Evolutionary conservation across 2,797 vertebrate species (phyloP), one percentile per base, ranked within the genome.

Genomic region (Rallus crepitans): DNA sequence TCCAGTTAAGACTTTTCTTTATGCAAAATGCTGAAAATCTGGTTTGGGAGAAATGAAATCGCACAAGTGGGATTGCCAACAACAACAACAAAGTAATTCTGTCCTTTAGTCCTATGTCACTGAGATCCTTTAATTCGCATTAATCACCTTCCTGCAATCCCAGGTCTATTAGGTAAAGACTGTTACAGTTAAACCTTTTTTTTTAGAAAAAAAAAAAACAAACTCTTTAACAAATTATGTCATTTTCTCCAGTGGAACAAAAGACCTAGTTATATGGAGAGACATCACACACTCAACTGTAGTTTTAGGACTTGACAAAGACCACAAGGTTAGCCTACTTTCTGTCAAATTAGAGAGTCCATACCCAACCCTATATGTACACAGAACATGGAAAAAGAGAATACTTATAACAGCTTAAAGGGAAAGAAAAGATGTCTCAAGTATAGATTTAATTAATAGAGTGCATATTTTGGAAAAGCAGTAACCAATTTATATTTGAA

Each of bases 61-160:
- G 52, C 68, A 45, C 4, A 17, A 47, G 33, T 66, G 72, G 71
- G 50, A 93, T 39, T 81, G 59, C 30, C 91, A 82, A 82, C 65
- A 87, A 75, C 42, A 85, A 84, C 79, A 78, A 76, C 73, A 81
- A 40, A 37, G 6, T 87, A 55, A 77, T 91, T 89, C 71, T 89
- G 86, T 52, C 86, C 90, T 93, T 82, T 52, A 93, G 63, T 78
- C 90, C 68, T 80, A 28, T 87, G 86, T 82, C 91, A 94, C 57
- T 77, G 83, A 84, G 88, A 93, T 82, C 83, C 81, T 91, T 92
- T 93, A 92, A 96, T 89, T 96, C 86, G 90, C 78, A 89, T 92
- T 87, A 92, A 94, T 93, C 94, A 95, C 61, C n/a, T 91, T 75
- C 78, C 68, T 89, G 78, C 71, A 94, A 91, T 93, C 68, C 65